A percentile compares a stretch with the other conserved stretches of the same genome.
Evolutionary conservation across 2,797 vertebrate species (phyloP).

Genomic region (Pteropus rufus): DNA sequence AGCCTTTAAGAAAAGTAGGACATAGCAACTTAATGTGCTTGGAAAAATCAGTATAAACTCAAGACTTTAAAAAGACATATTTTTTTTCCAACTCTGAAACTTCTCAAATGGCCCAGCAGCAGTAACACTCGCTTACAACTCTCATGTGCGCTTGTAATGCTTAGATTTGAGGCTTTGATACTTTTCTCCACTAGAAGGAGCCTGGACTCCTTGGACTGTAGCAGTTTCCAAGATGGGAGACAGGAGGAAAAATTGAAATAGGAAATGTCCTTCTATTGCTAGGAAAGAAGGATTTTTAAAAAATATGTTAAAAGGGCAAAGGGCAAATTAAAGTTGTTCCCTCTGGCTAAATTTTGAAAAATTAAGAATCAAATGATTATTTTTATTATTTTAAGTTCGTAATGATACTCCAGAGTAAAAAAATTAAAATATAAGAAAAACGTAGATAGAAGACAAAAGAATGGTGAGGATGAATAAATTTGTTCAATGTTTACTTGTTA

Average conservation of each 20-base stretch:
- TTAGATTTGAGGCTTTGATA: neutral
- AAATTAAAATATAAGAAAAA: neutral
- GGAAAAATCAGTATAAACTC: neutral
- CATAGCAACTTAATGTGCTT: neutral
- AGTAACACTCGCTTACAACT: neutral
- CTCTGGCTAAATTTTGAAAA: neutral
- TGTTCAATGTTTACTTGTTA: constrained; percentile 3
- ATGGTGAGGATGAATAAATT: neutral
- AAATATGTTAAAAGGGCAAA: neutral
- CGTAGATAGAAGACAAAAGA: neutral
- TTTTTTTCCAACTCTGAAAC: neutral
- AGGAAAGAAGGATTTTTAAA: constrained; percentile 8
- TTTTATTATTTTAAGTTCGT: neutral
- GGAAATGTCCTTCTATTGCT: neutral
- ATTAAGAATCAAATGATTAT: neutral
- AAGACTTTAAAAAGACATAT: neutral
- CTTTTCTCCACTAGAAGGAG: constrained; percentile 60
- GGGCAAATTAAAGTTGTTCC: neutral
- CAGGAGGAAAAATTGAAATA: neutral
- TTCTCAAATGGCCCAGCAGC: neutral
- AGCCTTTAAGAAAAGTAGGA: neutral
- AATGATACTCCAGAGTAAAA: neutral
- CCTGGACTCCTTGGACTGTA: neutral
- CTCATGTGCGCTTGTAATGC: neutral
- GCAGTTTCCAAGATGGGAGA: neutral